Evolutionary conservation across 2,888 invertebrate species (phyloP).

Genomic region (Pharmacophagus antenor): DNA sequence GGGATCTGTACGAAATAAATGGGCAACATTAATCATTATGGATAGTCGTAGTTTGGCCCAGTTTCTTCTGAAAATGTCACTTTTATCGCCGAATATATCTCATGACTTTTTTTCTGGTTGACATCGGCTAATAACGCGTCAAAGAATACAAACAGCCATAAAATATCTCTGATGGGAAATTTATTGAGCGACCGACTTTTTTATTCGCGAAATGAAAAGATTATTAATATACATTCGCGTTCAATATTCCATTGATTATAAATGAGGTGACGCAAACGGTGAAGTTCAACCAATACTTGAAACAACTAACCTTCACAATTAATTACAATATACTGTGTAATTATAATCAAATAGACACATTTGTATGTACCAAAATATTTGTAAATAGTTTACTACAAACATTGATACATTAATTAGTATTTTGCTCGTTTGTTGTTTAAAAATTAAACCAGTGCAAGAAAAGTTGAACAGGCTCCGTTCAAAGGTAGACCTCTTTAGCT

Average conservation of each 20-base stretch:
- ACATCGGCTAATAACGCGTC: slow-evolving; percentile 29
- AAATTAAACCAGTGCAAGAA: neutral
- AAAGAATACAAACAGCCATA: slow-evolving; percentile 28
- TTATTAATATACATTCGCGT: slow-evolving; percentile 21
- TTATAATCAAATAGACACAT: neutral
- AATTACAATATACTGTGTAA: neutral
- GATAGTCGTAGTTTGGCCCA: slow-evolving; percentile 54
- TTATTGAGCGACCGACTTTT: slow-evolving; percentile 14
- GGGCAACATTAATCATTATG: slow-evolving; percentile 71
- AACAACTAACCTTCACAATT: neutral
- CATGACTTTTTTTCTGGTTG: slow-evolving; percentile 38
- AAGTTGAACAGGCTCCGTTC: slow-evolving; percentile 4
- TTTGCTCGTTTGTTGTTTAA: neutral
- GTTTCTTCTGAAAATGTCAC: slow-evolving; percentile 47
- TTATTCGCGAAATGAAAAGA: slow-evolving; percentile 11
- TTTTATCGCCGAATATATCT: slow-evolving; percentile 52
- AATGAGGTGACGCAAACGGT: slow-evolving; percentile 30
- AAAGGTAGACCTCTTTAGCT: slow-evolving; percentile 12
- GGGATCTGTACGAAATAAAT: slow-evolving; percentile 61
- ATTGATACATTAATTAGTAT: neutral
- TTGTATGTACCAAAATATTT: neutral
- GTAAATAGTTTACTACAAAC: neutral
- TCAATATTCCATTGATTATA: neutral
- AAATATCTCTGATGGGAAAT: slow-evolving; percentile 23
- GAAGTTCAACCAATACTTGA: slow-evolving; percentile 26